These are phyloP conservation scores for Hyperoplus immaculatus DNA, from an alignment of 2,797 vertebrate genomes.

Conservation along the genomic window DNA sequence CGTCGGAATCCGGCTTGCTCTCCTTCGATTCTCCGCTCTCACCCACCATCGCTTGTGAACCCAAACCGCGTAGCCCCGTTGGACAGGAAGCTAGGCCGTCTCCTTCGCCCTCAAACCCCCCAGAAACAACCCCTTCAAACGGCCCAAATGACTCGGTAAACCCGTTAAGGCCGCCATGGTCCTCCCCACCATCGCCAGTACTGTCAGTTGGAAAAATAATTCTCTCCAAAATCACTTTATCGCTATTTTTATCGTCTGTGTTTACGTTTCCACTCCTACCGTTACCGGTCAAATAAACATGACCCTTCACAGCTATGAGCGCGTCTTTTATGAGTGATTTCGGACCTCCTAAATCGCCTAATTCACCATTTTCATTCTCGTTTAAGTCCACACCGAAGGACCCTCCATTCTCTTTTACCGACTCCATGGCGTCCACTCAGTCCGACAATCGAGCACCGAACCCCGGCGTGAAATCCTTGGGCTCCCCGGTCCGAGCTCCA, in stretches of 20 bases:
- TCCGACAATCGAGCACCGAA: constrained; percentile 44
- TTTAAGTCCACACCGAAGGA: constrained; percentile 73
- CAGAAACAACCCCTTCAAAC: constrained; percentile 29
- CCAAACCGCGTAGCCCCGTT: constrained; percentile 45
- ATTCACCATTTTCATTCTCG: constrained; percentile 68
- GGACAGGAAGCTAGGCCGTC: constrained; percentile 52
- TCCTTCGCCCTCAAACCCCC: constrained; percentile 14
- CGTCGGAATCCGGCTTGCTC: constrained; percentile 23
- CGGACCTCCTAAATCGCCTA: constrained; percentile 8
- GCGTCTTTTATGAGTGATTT: constrained; percentile 1
- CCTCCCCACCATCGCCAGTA: constrained; percentile 43
- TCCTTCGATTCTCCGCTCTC: constrained; percentile 14
- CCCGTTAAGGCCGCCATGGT: constrained; percentile 76
- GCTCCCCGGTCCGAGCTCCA: constrained; percentile 54
- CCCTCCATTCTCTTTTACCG: constrained; percentile 54
- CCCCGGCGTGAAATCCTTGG: constrained; percentile 38
- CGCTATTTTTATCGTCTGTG: constrained; percentile 29
- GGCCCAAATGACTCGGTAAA: constrained; percentile 68
- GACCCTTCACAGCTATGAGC: constrained; percentile 52
- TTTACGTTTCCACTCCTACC: constrained; percentile 59
- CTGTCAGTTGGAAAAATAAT: constrained; percentile 45
- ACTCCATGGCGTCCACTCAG: constrained; percentile 74
- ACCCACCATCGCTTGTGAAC: constrained; percentile 33
- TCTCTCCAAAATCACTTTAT: constrained; percentile 1
- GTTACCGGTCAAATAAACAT: constrained; percentile 43